phyloP scores from a whole-genome alignment of 92 coral and sea anemone species.

The Blastomussa wellsi region DNA sequence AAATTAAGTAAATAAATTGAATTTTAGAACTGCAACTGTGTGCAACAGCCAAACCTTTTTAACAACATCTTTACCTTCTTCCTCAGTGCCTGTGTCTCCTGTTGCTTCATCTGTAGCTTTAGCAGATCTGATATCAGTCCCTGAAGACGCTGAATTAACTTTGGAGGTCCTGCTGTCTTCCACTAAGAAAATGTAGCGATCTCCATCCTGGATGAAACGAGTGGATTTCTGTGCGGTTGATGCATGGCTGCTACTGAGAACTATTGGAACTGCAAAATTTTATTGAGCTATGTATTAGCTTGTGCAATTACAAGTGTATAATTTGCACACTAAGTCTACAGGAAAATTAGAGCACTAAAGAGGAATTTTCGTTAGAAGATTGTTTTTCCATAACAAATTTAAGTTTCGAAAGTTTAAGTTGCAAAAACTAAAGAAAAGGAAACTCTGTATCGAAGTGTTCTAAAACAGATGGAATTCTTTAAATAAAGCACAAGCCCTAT shows the following conservation, averaged over 20 bases:
- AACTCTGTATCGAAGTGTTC: background rate
- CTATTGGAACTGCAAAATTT: constrained; percentile 30
- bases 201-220: constrained; percentile 61
- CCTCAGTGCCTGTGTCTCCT: constrained; percentile 40
- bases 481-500: background rate
- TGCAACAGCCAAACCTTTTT: background rate
- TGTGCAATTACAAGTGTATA: background rate
- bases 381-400: background rate
- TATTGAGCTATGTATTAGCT: background rate
- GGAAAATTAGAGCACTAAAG: background rate
- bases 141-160: constrained; percentile 26
- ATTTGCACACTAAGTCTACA: background rate
- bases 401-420: background rate
- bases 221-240: constrained; percentile 27
- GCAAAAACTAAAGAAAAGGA: background rate
- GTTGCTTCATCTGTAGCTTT: constrained; percentile 45
- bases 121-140: background rate
- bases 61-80: constrained; percentile 52
- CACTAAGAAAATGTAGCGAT: constrained; percentile 91
- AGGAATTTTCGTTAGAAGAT: background rate
- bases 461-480: background rate
- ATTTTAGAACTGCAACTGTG: no score
- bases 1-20: no score
- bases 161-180: constrained; percentile 73
- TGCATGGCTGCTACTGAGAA: constrained; percentile 39